These are phyloP conservation scores for Rhinatrema bivittatum DNA, from an alignment of 2,797 vertebrate genomes.

Conservation along the genomic window DNA sequence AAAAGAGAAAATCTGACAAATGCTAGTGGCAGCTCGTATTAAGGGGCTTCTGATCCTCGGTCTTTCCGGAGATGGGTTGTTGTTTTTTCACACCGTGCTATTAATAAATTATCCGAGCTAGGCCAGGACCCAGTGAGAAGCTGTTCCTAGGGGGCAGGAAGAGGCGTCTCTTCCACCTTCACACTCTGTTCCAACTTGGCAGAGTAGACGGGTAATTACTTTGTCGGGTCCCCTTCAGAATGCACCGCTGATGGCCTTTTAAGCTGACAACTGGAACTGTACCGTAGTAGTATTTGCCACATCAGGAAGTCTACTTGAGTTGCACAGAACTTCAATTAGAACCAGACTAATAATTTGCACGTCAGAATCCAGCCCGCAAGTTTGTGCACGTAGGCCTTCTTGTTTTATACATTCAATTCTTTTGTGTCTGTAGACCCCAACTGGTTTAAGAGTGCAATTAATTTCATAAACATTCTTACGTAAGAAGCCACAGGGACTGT, in stretches of 20 bases:
- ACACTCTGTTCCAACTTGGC: background rate
- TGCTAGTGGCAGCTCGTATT: constrained; percentile 5
- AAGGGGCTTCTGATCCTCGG: too few relatives aligned
- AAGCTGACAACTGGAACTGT: background rate
- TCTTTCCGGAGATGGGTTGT: background rate
- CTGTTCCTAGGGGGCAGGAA: too few relatives aligned
- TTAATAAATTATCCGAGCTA: constrained; percentile 1
- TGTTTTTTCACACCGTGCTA: constrained; percentile 9
- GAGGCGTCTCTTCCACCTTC: background rate
- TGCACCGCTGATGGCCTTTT: constrained; percentile 7
- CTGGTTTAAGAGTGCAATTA: constrained; percentile 36
- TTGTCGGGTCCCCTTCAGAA: constrained; percentile 12
- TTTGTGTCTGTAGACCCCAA: constrained; percentile 25
- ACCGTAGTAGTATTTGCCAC: constrained; percentile 6
- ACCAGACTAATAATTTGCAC: constrained; percentile 14
- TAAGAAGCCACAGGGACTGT: constrained; percentile 30
- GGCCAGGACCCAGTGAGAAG: background rate
- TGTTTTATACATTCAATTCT: constrained; percentile 42
- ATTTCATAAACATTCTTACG: constrained; percentile 37
- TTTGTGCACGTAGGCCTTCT: constrained; percentile 28
- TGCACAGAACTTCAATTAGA: constrained; percentile 17
- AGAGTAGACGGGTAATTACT: constrained; percentile 7
- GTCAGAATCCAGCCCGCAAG: constrained; percentile 21
- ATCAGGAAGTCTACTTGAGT: constrained; percentile 12
- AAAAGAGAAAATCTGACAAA: constrained; percentile 4